These are phyloP conservation scores for Camelus bactrianus DNA, from an alignment of 2,113 vertebrate species.

Conservation along the genomic window DNA sequence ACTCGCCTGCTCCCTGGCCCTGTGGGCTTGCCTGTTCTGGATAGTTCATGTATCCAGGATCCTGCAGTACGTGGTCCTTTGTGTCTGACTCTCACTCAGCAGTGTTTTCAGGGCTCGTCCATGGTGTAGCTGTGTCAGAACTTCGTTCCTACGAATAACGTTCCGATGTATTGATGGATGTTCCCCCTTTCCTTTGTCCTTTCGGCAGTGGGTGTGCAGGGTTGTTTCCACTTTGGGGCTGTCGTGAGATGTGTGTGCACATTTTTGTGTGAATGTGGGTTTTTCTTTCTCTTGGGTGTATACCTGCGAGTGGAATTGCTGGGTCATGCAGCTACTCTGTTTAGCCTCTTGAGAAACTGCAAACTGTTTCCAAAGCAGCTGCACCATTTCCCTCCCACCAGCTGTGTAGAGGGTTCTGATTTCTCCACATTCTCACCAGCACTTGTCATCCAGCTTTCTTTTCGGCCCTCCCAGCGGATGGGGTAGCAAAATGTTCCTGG, in stretches of 20 bases:
- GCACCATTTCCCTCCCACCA: rapidly evolving
- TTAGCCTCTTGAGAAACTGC: neutral
- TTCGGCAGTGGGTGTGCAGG: rapidly evolving
- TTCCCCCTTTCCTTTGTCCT: rapidly evolving
- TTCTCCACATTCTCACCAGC: rapidly evolving
- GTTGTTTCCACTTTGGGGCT: neutral
- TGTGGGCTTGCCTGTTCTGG: rapidly evolving
- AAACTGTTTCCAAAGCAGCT: rapidly evolving
- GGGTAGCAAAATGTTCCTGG: neutral
- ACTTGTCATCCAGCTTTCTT: neutral
- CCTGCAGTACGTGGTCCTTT: rapidly evolving
- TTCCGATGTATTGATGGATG: rapidly evolving
- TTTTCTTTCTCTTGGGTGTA: neutral
- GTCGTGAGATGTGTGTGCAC: rapidly evolving
- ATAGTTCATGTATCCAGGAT: rapidly evolving
- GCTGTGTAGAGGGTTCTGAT: rapidly evolving
- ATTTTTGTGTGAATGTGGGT: rapidly evolving
- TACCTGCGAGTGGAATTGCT: neutral
- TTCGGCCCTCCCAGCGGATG: neutral
- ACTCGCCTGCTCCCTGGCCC: rapidly evolving
- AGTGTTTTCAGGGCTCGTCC: rapidly evolving
- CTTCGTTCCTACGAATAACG: rapidly evolving
- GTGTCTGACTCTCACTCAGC: neutral
- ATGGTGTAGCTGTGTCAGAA: rapidly evolving
- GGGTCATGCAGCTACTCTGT: too few relatives aligned